Conservation (phyloP, 1,140 invertebrate species). For the Lepidurus packardi region DNA sequence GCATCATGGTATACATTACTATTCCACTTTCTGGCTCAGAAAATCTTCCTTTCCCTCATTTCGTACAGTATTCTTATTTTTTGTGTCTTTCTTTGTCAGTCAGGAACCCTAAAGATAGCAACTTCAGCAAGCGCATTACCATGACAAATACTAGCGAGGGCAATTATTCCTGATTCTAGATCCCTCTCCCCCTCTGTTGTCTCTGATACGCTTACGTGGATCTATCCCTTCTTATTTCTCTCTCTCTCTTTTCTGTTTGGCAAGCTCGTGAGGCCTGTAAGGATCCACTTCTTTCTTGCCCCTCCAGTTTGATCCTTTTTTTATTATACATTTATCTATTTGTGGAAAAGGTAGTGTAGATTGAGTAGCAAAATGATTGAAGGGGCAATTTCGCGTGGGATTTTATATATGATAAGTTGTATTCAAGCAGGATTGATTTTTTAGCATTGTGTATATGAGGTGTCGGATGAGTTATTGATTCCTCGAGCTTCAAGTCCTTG, state of each 20-base stretch:
- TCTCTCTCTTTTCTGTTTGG: neutral
- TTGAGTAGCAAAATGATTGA: neutral
- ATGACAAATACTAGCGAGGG: constrained; percentile 21
- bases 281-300: neutral
- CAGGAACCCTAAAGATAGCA: constrained; percentile 3
- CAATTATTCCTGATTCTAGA: constrained; percentile 3
- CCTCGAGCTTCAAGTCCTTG: neutral
- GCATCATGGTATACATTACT: neutral
- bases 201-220: neutral
- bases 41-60: neutral
- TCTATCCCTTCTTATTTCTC: neutral
- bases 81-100: neutral
- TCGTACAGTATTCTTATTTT: neutral
- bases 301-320: no score
- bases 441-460: neutral
- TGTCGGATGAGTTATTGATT: constrained; percentile 16
- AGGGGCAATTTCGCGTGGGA: neutral
- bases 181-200: neutral
- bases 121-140: constrained; percentile 20
- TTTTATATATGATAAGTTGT: neutral
- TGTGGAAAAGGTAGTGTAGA: no score
- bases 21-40: neutral
- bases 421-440: neutral
- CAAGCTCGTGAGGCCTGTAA: neutral
- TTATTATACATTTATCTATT: no score